Base-by-base conservation (phyloP, 2,888 invertebrate genomes). In the Helleia helle region DNA sequence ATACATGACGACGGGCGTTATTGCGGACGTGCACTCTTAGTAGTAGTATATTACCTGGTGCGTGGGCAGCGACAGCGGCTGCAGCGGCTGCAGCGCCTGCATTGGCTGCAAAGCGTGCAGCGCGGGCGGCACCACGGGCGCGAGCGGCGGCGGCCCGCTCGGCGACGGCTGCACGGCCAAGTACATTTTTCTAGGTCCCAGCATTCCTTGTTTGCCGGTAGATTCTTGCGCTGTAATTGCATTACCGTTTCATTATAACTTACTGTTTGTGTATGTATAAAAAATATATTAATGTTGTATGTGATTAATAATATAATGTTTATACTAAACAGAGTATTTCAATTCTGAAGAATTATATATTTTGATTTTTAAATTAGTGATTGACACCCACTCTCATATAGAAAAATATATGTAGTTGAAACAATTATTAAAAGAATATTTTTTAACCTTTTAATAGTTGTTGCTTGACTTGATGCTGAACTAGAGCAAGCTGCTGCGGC, bases 381-480 rank as follows among this genome's bases (percentile, higher is more conserved):
- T n/a, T n/a, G n/a, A n/a, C n/a, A n/a, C n/a, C n/a, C n/a, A n/a
- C n/a, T n/a, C n/a, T n/a, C n/a, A n/a, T n/a, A n/a, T n/a, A n/a
- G n/a, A n/a, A n/a, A n/a, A n/a, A n/a, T n/a, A n/a, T n/a, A n/a
- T n/a, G n/a, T n/a, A n/a, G n/a, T n/a, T n/a, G n/a, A n/a, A n/a
- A n/a, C n/a, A n/a, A n/a, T n/a, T n/a, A n/a, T n/a, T n/a, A n/a
- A n/a, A n/a, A n/a, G n/a, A n/a, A n/a, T n/a, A n/a, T n/a, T n/a
- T 17, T 9, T 7, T 24, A 36, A 94, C 93, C 93, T 90, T 94
- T 94, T 38, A 94, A 77, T 38, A 95, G 74, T 64, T 95, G 95
- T 58, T 94, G 94, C 68, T 95, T 95, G 11, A 95, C 94, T 86
- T 95, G 95, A 53, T 94, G 93, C 59, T 95, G 94, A 0, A 95